phyloP scores from a whole-genome alignment of 92 coral and sea anemone species.

The Epizoanthus rinbou region DNA sequence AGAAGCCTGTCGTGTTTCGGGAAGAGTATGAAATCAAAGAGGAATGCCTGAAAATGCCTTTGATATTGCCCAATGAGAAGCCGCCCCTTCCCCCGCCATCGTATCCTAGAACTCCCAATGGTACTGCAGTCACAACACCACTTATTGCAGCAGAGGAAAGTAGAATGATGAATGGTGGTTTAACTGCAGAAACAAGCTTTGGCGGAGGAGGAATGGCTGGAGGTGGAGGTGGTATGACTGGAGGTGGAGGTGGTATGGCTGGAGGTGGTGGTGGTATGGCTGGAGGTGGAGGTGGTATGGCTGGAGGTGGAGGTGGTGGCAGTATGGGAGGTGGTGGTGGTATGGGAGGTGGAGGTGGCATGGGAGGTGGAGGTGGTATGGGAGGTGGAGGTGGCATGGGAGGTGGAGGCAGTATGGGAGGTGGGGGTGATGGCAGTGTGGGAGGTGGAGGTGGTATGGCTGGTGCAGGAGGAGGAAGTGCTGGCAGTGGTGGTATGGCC shows the following conservation, averaged over 20 bases:
- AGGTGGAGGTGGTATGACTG: slow-evolving; percentile 54
- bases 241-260: slow-evolving; percentile 46
- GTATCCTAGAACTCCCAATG: slow-evolving; percentile 87
- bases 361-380: not conserved
- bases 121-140: slow-evolving; percentile 76
- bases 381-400: slow-evolving; percentile 23
- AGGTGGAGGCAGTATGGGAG: slow-evolving; percentile 23
- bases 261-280: slow-evolving; percentile 28
- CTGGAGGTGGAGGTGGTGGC: slow-evolving; percentile 19
- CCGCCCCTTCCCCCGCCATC: slow-evolving; percentile 98
- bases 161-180: slow-evolving; percentile 40
- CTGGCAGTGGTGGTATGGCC: slow-evolving; percentile 54
- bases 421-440: slow-evolving; percentile 13
- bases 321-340: slow-evolving; percentile 10
- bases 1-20: slow-evolving; percentile 94
- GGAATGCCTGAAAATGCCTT: slow-evolving; percentile 80
- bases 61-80: slow-evolving; percentile 91
- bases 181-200: slow-evolving; percentile 38
- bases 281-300: slow-evolving; percentile 10
- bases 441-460: slow-evolving; percentile 42
- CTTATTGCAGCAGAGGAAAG: slow-evolving; percentile 59
- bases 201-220: slow-evolving; percentile 5
- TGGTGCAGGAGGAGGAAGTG: slow-evolving; percentile 47
- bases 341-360: not conserved
- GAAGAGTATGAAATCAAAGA: slow-evolving; percentile 96